These are phyloP conservation scores for Penelope pileata DNA, from an alignment of 2,113 vertebrate species.

Conservation along the genomic window DNA sequence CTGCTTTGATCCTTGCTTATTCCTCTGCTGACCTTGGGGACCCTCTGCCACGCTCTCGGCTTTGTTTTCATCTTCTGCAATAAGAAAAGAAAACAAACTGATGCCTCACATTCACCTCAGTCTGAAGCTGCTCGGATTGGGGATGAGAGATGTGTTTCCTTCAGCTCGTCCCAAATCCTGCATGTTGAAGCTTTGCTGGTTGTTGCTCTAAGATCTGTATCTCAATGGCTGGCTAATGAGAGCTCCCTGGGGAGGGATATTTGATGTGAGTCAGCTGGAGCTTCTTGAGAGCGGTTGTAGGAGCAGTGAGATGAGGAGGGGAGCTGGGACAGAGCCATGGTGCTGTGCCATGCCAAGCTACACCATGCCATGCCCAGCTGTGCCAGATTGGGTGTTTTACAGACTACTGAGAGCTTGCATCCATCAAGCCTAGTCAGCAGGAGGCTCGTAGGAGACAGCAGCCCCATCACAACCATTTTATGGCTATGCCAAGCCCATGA, in stretches of 20 bases:
- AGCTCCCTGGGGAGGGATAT: not conserved
- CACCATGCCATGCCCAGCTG: not conserved
- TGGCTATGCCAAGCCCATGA: not conserved
- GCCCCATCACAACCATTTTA: too few species aligned
- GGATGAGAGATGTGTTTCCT: not conserved
- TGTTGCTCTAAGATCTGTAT: not conserved
- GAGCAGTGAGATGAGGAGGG: not conserved
- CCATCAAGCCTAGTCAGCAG: too few species aligned
- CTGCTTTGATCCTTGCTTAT: not conserved
- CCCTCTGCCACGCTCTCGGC: not conserved
- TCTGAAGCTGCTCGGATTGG: not conserved
- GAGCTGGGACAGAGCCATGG: too few species aligned
- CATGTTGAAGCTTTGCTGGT: not conserved
- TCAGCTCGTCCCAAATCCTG: not conserved
- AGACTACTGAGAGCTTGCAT: not conserved
- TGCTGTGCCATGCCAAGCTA: rapidly evolving
- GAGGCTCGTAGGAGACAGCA: not conserved
- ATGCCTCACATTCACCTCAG: not conserved
- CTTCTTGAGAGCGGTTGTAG: not conserved
- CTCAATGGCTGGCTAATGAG: not conserved
- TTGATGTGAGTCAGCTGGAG: not conserved
- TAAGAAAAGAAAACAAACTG: not conserved
- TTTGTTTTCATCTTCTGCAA: not conserved
- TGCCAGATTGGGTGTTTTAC: not conserved
- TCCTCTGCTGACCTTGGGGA: not conserved